phyloP scores from a whole-genome alignment of 2,797 vertebrate genomes.

The Rachycentron canadum region DNA sequence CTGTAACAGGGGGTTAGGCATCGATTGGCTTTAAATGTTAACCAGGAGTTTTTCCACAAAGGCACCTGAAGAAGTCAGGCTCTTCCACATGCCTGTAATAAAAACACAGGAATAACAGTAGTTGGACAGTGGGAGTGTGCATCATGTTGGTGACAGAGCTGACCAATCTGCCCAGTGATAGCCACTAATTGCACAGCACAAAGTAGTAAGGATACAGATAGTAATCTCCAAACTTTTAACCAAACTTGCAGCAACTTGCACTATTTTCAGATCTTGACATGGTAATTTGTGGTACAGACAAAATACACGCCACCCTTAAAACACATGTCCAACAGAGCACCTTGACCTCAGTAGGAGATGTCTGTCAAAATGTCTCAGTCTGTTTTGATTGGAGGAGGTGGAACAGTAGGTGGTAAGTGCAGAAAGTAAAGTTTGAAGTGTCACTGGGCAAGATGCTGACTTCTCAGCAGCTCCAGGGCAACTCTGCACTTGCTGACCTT shows the following conservation, averaged over 20 bases:
- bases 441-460: constrained; percentile 7
- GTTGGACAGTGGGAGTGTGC: constrained; percentile 17
- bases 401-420: not conserved
- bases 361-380: constrained; percentile 22
- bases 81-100: not conserved
- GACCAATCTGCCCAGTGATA: constrained; percentile 21
- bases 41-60: constrained; percentile 10
- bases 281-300: constrained; percentile 46
- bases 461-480: constrained; percentile 4
- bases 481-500: constrained; percentile 23
- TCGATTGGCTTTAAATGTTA: not conserved
- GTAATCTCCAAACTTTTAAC: constrained; percentile 36
- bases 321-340: constrained; percentile 50
- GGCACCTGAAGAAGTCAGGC: not conserved
- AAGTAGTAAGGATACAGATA: constrained; percentile 16
- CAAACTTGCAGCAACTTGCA: constrained; percentile 33
- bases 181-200: constrained; percentile 41
- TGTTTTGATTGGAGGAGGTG: constrained; percentile 24
- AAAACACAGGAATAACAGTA: constrained; percentile 8
- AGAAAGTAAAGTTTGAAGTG: not conserved
- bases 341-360: constrained; percentile 50
- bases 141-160: constrained; percentile 24
- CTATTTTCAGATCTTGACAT: constrained; percentile 46
- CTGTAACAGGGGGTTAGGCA: not conserved
- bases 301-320: constrained; percentile 23